Evolutionary conservation across 1,140 invertebrate genomes (phyloP).

Genomic region (Metopolophium dirhodum): DNA sequence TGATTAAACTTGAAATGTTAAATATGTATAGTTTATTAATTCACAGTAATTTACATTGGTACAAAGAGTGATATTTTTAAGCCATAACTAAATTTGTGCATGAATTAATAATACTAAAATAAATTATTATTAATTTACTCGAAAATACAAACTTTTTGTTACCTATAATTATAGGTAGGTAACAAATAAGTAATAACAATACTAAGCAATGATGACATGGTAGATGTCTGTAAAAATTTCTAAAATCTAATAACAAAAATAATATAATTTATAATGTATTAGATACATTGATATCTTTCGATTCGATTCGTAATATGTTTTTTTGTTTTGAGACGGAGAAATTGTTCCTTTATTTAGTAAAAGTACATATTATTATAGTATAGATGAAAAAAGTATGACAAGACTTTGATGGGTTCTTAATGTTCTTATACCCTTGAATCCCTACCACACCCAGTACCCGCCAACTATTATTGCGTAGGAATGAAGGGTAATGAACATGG

Average conservation of each 20-base stretch:
- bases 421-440: background rate
- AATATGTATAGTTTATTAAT: background rate
- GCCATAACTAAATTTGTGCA: background rate
- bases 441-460: background rate
- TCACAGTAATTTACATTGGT: background rate
- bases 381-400: background rate
- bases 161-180: background rate
- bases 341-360: background rate
- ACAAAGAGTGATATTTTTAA: background rate
- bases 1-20: background rate
- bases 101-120: background rate
- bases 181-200: background rate
- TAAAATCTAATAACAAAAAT: background rate
- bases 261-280: background rate
- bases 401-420: background rate
- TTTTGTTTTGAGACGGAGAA: background rate
- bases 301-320: background rate
- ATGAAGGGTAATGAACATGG: background rate
- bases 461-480: background rate
- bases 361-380: background rate
- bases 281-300: background rate
- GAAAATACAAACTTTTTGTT: background rate
- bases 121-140: background rate
- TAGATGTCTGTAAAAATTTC: background rate
- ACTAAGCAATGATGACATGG: background rate